Base-by-base conservation (phyloP, 1,140 invertebrate genomes). In the Diachasmimorpha longicaudata region DNA sequence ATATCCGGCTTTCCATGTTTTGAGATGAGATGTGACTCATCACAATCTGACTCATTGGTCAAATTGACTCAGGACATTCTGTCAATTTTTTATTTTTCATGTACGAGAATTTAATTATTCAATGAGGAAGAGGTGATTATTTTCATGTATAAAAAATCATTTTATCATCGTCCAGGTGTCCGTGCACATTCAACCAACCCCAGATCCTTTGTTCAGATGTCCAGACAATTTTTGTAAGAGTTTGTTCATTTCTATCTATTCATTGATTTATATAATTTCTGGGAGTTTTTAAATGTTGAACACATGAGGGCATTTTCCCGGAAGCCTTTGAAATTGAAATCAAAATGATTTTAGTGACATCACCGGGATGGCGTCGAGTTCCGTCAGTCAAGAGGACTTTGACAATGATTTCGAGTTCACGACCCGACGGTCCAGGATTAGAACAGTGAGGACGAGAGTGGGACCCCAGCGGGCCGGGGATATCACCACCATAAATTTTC, bases 331-430 rank as follows among this genome's bases (percentile, higher is more conserved):
- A 6, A 6, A 19, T 67, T 66, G 13, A 9, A 16, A 31, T 36
- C 25, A 25, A 52, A 14, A 16, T 63, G 21, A n/a, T 75, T 68
- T 10, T 78, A 85, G 84, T 73, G 84, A 85, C 44, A 78, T 85
- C 44, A 81, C 83, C 74, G 81, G 84, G 52, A 93, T 93, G 92
- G 92, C 92, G 79, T 93, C 92, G 8, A 93, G 92, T 80, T 93
- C 92, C 11, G 91, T 93, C 19, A 92, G 92, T 80, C 92, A 93
- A 81, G 92, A 93, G 80, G 92, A 93, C 82, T 89, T 91, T 68
- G 92, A 93, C 44, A 89, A 90, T 80, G 92, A 93, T 79, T 92
- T 90, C 79, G 91, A 92, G 66, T 84, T 90, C 6, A 89, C 86
- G 13, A 89, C 89, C 14, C 86, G 91, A 10, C 82, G 91, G 73